A percentile compares a stretch with the other conserved stretches of the same genome.
These are phyloP conservation scores for Aphidius gifuensis DNA, from an alignment of 1,140 invertebrate species.

Conservation along the genomic window DNA sequence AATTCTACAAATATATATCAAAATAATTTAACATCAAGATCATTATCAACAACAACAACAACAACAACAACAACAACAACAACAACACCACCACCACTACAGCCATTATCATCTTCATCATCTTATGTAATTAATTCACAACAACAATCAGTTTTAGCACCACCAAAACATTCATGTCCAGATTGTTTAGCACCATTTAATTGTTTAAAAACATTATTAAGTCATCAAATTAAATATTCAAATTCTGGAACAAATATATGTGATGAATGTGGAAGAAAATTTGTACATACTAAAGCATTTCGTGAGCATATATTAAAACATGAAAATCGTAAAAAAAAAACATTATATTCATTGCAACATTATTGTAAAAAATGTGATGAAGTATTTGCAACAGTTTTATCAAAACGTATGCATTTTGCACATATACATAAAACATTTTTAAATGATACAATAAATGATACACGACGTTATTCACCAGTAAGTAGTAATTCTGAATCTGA, in stretches of 20 bases:
- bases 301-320: constrained; percentile 10
- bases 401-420: constrained; percentile 1
- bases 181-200: neutral
- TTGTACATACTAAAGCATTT: neutral
- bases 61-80: no score
- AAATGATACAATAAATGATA: neutral
- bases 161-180: no score
- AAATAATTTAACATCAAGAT: no score
- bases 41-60: no score
- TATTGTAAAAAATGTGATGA: constrained; percentile 7
- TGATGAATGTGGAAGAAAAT: constrained; percentile 15
- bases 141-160: no score
- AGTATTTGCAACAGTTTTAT: constrained; percentile 6
- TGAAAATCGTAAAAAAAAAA: neutral
- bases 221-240: constrained; percentile 11
- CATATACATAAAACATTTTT: neutral
- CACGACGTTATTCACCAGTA: no score
- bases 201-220: neutral
- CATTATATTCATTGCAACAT: neutral
- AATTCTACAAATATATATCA: no score
- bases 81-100: no score
- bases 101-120: no score
- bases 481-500: no score
- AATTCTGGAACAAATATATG: constrained; percentile 19
- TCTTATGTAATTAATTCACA: no score